Base-by-base conservation (phyloP, 2,888 invertebrate genomes). In the Cataglyphis altisquamis region DNA sequence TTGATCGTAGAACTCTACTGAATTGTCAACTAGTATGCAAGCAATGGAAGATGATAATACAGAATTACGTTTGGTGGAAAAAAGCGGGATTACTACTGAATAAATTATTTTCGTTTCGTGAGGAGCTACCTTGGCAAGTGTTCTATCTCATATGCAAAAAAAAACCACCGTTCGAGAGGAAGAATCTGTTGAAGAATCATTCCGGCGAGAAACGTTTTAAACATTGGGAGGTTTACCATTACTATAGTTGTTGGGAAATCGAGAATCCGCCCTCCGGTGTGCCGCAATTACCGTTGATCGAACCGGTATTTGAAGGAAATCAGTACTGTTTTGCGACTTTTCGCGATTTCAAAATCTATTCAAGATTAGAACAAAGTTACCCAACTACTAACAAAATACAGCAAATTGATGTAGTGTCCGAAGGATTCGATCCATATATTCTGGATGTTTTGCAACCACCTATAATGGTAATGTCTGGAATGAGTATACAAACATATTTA, bases 131-230 rank as follows among this genome's bases (percentile, higher is more conserved):
- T 0, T 95, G 95, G 95, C 91, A 92, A 48, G 92, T 95, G 0
- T 95, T 95, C 88, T 95, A 95, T 85, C 87, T 90, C 12, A 94
- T 95, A 60, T 95, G 95, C 85, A 88, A 90, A 12, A 8, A 8
- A 6, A 93, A 95, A 64, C 93, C 94, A 80, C 93, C 95, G 6
- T 95, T 96, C 82, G 93, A 94, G 64, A 94, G 90, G 21, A 21
- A 21, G 48, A 96, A 96, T 91, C 90, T 96, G 25, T 70, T 96
- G 55, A 95, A 94, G 88, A 96, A 96, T 93, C 95, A 95, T 81
- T 95, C 95, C 84, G 96, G 96, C 0, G 89, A 95, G 91, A 72
- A 95, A 0, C 90, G 93, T 0, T 92, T 5, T 32, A 2, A 32
- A 4, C 0, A 32, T 32, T 94, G 4, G 48, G 86, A 0, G 77